Evolutionary conservation across 2,797 vertebrate genomes (phyloP).

Genomic region (Microctenopoma stevenorrisi): DNA sequence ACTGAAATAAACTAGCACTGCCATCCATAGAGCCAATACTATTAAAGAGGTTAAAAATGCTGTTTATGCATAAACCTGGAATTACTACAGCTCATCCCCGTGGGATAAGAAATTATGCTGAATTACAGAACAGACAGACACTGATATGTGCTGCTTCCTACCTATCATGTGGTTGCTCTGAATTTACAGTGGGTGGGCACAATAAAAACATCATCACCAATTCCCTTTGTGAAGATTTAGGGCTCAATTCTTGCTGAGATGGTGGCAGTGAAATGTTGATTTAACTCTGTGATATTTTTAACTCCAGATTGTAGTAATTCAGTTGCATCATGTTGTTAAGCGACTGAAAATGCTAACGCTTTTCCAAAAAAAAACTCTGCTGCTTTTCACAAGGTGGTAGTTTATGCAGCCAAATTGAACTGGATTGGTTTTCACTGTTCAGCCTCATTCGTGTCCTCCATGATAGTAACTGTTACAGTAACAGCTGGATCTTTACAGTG

Average conservation of each 20-base stretch:
- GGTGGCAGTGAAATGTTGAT: conserved; percentile 43
- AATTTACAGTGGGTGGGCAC: conserved; percentile 56
- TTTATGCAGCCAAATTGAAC: background rate
- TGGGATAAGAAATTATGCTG: conserved; percentile 51
- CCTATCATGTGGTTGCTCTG: conserved; percentile 52
- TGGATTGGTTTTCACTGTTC: background rate
- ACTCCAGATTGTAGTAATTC: conserved; percentile 45
- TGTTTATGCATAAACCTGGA: conserved; percentile 35
- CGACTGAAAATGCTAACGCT: background rate
- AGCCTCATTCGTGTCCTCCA: background rate
- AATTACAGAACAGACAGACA: conserved; percentile 54
- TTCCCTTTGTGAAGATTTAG: conserved; percentile 62
- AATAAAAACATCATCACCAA: conserved; percentile 66
- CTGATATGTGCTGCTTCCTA: conserved; percentile 53
- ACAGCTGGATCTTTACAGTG: background rate
- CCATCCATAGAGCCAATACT: conserved; percentile 7
- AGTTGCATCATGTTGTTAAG: conserved; percentile 15
- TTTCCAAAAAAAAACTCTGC: background rate
- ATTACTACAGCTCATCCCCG: conserved; percentile 25
- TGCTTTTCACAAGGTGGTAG: conserved; percentile 2
- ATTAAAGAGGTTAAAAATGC: conserved; percentile 7
- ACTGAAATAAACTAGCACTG: background rate
- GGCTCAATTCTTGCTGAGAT: conserved; percentile 35
- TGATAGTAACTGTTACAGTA: background rate
- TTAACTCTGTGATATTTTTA: conserved; percentile 52